Base-by-base conservation (phyloP, 2,797 vertebrate species). In the Molossus molossus region DNA sequence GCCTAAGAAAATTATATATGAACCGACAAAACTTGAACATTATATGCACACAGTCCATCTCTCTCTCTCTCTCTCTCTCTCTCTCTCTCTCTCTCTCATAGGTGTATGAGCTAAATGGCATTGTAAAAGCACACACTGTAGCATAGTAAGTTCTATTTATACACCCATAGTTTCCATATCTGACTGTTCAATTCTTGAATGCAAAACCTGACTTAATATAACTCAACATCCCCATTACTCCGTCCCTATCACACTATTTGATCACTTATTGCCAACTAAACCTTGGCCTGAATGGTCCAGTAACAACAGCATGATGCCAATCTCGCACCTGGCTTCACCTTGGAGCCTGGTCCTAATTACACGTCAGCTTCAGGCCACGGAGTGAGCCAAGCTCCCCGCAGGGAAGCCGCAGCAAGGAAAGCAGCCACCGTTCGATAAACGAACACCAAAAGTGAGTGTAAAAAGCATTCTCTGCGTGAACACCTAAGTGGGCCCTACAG, bases 381-480 rank as follows among this genome's bases (percentile, higher is more conserved):
- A 72, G 10, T 27, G 17, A 91, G 84, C 53, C 76, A 57, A 73
- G 6, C 12, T 64, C 37, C 53, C 84, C 70, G n/a, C 65, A 64
- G 33, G 53, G 65, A 90, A 84, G 53, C 58, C 15, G n/a, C 83
- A 94, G 80, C 7, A 57, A 87, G 64, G 33, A 87, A 81, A 64
- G 50, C 70, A 73, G 25, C 62, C 17, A 27, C 33, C 53, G 84
- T 69, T 80, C 58, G 79, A 62, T 69, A 90, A 72, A 58, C 33
- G 82, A 83, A 48, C 70, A 62, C 69, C 89, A 67, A 73, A 88
- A 21, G 15, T 50, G 53, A 93, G 29, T 33, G 10, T 23, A 62
- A 27, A 83, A 83, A 75, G 29, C 33, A 79, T 73, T 64, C 53
- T 65, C 50, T 77, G 12, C 64, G 21, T 29, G 58, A 91, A 81